Base-by-base conservation (phyloP, 1,140 invertebrate genomes). In the Drosophila grimshawi region DNA sequence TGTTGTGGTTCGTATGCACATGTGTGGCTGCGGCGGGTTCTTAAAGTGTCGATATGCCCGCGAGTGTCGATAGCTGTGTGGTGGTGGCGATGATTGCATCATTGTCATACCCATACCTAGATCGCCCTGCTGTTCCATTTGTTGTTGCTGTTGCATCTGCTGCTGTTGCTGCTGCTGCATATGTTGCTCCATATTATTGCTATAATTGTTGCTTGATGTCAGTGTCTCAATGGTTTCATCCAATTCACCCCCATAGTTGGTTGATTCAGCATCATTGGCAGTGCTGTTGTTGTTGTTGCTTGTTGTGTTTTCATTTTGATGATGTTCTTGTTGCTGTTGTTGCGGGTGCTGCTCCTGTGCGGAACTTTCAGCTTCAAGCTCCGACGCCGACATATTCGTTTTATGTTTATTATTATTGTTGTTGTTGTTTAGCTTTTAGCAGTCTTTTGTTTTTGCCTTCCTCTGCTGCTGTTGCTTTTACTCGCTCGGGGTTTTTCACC, bases 11-110 rank as follows among this genome's bases (percentile, higher is more conserved):
- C 95, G 94, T 77, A 96, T 95, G 92, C 95, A 96, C 95, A 96
- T 96, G 89, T 96, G 95, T 30, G 95, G 95, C 67, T 96, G 95
- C 4, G 95, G 95, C 62, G 95, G 95, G 86, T 95, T 95, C 86
- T 95, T 95, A 69, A 96, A 95, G 75, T 94, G 93, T 55, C 94
- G 93, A 88, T 94, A 94, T 53, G 93, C 93, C 75, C 94, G 92
- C 37, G 94, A 94, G 49, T 92, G 92, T 30, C 94, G 92, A 60
- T 92, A 92, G 62, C 91, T 92, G 59, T 92, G 91, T 8, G 91
- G 91, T 27, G 91, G 91, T 27, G 91, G 91, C 3, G 91, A 92
- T 30, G 89, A 81, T 62, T 92, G 91, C 80, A 92, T 91, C 53
- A 92, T 66, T 11, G 85, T 73, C 8, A 88, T 39, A 2, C 85